Conservation (phyloP, 1,140 invertebrate genomes). For the Drosophila bifasciata region DNA sequence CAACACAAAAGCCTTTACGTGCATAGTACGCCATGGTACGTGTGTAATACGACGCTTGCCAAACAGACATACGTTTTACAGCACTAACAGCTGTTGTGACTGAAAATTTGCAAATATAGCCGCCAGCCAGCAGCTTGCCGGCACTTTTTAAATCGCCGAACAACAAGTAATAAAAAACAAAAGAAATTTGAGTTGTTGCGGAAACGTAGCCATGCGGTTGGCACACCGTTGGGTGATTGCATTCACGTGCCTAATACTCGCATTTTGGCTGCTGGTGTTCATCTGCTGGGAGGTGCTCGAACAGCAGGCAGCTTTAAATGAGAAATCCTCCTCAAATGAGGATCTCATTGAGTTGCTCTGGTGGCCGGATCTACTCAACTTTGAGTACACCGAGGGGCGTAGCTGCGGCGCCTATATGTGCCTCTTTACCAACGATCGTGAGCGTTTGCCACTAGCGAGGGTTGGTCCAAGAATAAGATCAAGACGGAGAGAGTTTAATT, state of each 20-base stretch:
- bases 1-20: too few relatives aligned
- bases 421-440: conserved; percentile 51
- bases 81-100: too few relatives aligned
- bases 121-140: conserved; percentile 8
- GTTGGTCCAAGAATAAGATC: conserved; percentile 27
- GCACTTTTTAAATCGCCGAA: conserved; percentile 29
- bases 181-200: too few relatives aligned
- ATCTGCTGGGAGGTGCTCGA: not conserved
- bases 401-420: conserved; percentile 42
- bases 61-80: too few relatives aligned
- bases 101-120: conserved; percentile 8
- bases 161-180: not conserved
- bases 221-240: conserved; percentile 14
- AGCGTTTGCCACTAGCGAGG: conserved; percentile 8
- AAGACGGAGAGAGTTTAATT: not conserved
- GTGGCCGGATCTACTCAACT: conserved; percentile 33
- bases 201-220: conserved; percentile 34
- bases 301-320: not conserved
- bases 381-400: conserved; percentile 39
- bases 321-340: not conserved
- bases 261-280: conserved; percentile 11
- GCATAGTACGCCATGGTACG: too few relatives aligned
- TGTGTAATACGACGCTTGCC: too few relatives aligned
- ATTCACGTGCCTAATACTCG: not conserved
- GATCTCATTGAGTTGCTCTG: conserved; percentile 47